Conservation (phyloP, 30 jellyfish, hydroid and myxozoan species). For the Cassiopea andromeda region DNA sequence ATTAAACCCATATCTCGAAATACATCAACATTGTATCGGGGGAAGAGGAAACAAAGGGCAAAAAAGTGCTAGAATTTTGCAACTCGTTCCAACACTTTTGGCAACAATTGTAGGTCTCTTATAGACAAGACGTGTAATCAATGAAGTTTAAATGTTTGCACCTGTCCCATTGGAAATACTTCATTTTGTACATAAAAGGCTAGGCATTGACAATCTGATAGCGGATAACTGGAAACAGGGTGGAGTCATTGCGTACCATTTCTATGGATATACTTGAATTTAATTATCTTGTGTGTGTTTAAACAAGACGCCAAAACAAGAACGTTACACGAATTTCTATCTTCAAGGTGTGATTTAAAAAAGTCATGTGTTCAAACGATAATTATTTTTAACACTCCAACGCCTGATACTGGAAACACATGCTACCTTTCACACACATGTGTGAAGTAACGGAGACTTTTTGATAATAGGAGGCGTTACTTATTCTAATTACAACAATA, state of each 20-base stretch:
- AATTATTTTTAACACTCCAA: background rate
- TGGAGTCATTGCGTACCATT: background rate
- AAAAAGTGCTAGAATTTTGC: no score
- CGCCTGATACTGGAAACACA: background rate
- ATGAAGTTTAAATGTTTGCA: no score
- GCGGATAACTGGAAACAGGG: background rate
- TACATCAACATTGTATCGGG: no score
- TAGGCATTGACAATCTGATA: background rate
- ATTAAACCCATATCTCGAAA: no score
- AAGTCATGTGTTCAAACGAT: background rate
- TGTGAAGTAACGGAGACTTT: background rate
- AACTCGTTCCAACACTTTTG: no score
- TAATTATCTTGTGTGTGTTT: background rate
- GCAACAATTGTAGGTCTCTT: no score
- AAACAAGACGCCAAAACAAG: background rate
- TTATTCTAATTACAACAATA: background rate
- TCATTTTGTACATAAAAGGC: no score
- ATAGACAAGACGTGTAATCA: no score
- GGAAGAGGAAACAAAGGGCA: no score
- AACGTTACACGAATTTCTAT: background rate
- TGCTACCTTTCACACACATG: background rate
- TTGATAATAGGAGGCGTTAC: constrained; percentile 22
- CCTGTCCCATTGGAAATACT: no score
- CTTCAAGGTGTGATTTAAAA: background rate
- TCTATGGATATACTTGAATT: background rate